These are phyloP conservation scores for Petrocephalus microphthalmus DNA, from an alignment of 2,113 vertebrate genomes.

Conservation along the genomic window DNA sequence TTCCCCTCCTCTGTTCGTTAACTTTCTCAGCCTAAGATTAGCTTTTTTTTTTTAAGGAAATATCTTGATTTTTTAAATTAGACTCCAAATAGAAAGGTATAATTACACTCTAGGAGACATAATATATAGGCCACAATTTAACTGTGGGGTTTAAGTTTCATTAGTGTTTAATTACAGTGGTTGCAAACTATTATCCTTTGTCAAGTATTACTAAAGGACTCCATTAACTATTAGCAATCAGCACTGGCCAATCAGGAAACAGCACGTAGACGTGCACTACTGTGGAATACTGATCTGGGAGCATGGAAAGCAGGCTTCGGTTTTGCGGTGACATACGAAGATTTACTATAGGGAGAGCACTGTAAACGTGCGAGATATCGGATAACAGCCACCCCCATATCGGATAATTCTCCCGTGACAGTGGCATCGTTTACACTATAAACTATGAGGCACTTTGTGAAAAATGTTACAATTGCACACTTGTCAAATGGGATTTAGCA, in stretches of 20 bases:
- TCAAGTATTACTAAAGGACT: constrained; percentile 28
- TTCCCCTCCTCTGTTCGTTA: background rate
- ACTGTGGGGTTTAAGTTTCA: constrained; percentile 40
- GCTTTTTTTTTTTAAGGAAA: background rate
- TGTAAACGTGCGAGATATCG: background rate
- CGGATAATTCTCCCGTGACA: constrained; percentile 1
- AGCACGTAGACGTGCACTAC: background rate
- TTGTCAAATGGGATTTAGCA: background rate
- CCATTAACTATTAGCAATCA: constrained; percentile 19
- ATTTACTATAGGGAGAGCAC: background rate
- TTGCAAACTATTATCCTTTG: constrained; percentile 34
- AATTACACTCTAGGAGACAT: constrained; percentile 34
- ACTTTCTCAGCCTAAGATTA: constrained; percentile 8
- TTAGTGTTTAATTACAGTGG: constrained; percentile 41
- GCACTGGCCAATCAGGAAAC: constrained; percentile 6
- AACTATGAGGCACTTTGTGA: background rate
- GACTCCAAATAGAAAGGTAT: constrained; percentile 33
- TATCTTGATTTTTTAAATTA: background rate
- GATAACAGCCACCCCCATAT: background rate
- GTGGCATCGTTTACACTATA: background rate
- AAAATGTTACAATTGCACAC: constrained; percentile 5
- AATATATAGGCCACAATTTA: constrained; percentile 36
- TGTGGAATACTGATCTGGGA: background rate
- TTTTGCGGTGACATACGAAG: background rate
- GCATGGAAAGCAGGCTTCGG: background rate